A percentile compares a stretch with the other conserved stretches of the same genome.
These are phyloP conservation scores for Alloscopus bannaensis DNA, from an alignment of 2,888 invertebrate genomes.

Conservation along the genomic window DNA sequence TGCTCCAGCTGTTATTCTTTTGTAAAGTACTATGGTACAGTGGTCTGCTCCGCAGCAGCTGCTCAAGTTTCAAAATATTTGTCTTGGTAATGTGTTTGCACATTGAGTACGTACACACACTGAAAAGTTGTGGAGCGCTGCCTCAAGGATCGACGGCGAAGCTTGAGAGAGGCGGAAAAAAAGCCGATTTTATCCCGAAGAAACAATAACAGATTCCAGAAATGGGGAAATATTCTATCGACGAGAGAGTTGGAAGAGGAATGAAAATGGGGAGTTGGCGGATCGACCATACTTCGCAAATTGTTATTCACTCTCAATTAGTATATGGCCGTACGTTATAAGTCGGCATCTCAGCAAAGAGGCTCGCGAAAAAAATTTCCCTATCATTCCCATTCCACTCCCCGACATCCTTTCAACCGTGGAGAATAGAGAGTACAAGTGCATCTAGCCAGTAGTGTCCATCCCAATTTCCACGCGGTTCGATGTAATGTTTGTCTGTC, in stretches of 20 bases:
- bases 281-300: neutral
- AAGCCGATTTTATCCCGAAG: slow-evolving; percentile 16
- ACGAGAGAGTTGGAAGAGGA: slow-evolving; percentile 8
- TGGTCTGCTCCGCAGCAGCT: slow-evolving; percentile 22
- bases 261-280: neutral
- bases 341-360: no score
- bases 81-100: slow-evolving; percentile 39
- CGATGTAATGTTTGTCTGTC: no score
- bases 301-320: neutral
- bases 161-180: neutral
- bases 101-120: neutral
- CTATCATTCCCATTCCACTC: no score
- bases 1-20: slow-evolving; percentile 40
- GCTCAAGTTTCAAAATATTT: slow-evolving; percentile 43
- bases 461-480: no score
- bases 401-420: no score
- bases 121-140: neutral
- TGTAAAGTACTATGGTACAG: slow-evolving; percentile 7
- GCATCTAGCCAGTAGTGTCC: no score
- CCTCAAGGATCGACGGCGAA: neutral
- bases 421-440: no score
- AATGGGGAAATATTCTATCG: neutral
- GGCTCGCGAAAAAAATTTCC: no score
- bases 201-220: slow-evolving; percentile 18
- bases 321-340: no score